phyloP scores from a whole-genome alignment of 2,113 vertebrate genomes.

The Phrynocephalus versicolor region DNA sequence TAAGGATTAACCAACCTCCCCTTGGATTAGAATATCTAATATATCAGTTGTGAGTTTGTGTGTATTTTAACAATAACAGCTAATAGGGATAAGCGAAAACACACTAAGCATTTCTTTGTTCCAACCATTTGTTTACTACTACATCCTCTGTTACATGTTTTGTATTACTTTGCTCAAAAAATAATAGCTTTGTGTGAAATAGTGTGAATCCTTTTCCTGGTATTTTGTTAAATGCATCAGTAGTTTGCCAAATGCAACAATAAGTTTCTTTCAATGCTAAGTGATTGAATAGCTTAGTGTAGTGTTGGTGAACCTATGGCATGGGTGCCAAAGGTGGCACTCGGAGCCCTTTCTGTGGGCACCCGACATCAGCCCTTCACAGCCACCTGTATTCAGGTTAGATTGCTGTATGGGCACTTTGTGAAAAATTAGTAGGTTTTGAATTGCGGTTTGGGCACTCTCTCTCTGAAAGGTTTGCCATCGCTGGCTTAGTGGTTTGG shows the following conservation, averaged over 20 bases:
- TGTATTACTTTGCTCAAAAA: slow-evolving; percentile 63
- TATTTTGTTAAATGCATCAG: slow-evolving; percentile 55
- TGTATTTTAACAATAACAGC: slow-evolving; percentile 53
- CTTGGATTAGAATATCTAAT: slow-evolving; percentile 56
- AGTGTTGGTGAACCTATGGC: no score
- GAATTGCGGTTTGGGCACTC: no score
- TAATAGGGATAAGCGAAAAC: slow-evolving; percentile 55
- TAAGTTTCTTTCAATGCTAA: slow-evolving; percentile 52
- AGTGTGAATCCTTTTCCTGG: slow-evolving; percentile 42
- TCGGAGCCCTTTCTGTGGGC: no score
- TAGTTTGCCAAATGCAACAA: slow-evolving; percentile 59
- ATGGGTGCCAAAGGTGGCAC: no score
- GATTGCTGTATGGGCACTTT: no score
- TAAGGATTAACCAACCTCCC: slow-evolving; percentile 57
- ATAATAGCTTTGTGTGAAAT: slow-evolving; percentile 57
- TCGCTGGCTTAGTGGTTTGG: no score
- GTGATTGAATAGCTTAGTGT: no score
- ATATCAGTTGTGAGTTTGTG: slow-evolving; percentile 47
- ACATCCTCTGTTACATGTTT: slow-evolving; percentile 47
- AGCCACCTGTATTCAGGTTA: no score
- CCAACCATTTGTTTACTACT: slow-evolving; percentile 53
- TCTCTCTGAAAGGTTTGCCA: no score
- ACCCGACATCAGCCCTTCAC: no score
- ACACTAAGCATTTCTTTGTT: slow-evolving; percentile 44
- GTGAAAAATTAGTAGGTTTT: no score